Conservation (phyloP, 2,888 invertebrate species). For the Rhagonycha fulva region DNA sequence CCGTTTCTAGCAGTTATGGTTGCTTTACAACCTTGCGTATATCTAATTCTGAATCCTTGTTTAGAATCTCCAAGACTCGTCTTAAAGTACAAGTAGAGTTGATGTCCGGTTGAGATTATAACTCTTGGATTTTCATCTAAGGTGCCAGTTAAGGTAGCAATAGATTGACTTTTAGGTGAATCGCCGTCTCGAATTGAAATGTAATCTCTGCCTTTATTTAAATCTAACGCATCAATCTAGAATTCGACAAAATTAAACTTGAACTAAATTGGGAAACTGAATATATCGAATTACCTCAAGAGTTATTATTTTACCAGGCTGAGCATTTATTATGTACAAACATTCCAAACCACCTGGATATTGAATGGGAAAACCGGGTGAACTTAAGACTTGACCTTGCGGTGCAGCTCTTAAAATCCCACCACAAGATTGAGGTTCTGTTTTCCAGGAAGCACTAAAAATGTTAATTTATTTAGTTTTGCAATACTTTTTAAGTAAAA, state of each 20-base stretch:
- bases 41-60: constrained; percentile 89
- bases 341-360: constrained; percentile 97
- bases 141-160: constrained; percentile 82
- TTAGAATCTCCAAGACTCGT: constrained; percentile 88
- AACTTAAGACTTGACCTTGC: constrained; percentile 86
- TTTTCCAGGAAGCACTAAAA: constrained; percentile 87
- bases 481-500: background rate
- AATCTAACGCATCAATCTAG: constrained; percentile 79
- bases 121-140: constrained; percentile 76
- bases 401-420: constrained; percentile 85
- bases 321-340: constrained; percentile 88
- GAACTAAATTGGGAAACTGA: background rate
- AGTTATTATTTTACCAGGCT: constrained; percentile 89
- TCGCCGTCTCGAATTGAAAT: constrained; percentile 91
- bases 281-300: constrained; percentile 68
- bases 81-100: constrained; percentile 89
- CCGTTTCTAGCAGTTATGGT: constrained; percentile 84
- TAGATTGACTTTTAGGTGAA: constrained; percentile 80
- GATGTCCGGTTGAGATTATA: constrained; percentile 88
- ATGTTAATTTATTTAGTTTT: background rate
- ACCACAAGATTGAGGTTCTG: constrained; percentile 91
- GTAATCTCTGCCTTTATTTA: constrained; percentile 82
- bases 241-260: constrained; percentile 17
- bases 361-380: constrained; percentile 89
- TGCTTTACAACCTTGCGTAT: constrained; percentile 84